phyloP scores from a whole-genome alignment of 2,888 invertebrate genomes.

The Lasioglossum malachurum region DNA sequence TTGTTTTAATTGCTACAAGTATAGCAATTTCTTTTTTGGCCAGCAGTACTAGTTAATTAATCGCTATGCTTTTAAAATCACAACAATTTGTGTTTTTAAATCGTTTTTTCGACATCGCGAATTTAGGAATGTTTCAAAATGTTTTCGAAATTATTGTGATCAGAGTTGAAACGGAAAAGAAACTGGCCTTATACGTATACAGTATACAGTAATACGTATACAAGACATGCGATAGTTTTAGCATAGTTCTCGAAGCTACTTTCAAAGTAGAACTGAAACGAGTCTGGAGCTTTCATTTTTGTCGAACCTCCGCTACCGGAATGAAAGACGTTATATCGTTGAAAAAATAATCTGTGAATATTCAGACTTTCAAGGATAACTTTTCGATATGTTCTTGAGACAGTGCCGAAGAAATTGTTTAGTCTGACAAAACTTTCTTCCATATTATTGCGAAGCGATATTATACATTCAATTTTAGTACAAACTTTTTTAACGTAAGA shows the following conservation, averaged over 20 bases:
- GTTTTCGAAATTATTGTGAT: conserved; percentile 4
- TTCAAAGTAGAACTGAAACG: conserved; percentile 19
- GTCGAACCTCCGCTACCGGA: conserved; percentile 12
- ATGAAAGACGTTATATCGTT: conserved; percentile 12
- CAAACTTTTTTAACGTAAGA: conserved; percentile 37
- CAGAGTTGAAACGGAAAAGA: background rate
- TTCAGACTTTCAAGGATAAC: conserved; percentile 5
- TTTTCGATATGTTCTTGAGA: background rate
- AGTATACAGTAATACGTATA: background rate
- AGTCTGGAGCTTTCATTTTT: background rate
- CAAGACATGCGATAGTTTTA: conserved; percentile 37
- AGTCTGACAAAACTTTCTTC: conserved; percentile 16
- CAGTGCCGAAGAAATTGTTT: conserved; percentile 34
- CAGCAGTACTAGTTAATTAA: conserved; percentile 35
- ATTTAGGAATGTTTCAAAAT: conserved; percentile 36
- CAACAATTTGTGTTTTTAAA: conserved; percentile 14
- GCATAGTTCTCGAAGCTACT: conserved; percentile 24
- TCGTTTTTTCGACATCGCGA: conserved; percentile 25
- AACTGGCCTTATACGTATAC: too few species aligned
- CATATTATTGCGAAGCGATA: conserved; percentile 21
- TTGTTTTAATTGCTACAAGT: conserved; percentile 57
- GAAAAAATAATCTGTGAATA: conserved; percentile 6
- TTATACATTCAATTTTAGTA: conserved; percentile 44
- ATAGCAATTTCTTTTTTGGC: conserved; percentile 27
- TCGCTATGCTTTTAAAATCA: conserved; percentile 28